A percentile compares a stretch with the other conserved stretches of the same genome.
phyloP scores from a whole-genome alignment of 2,888 invertebrate genomes.

The Schizaphis graminum region DNA sequence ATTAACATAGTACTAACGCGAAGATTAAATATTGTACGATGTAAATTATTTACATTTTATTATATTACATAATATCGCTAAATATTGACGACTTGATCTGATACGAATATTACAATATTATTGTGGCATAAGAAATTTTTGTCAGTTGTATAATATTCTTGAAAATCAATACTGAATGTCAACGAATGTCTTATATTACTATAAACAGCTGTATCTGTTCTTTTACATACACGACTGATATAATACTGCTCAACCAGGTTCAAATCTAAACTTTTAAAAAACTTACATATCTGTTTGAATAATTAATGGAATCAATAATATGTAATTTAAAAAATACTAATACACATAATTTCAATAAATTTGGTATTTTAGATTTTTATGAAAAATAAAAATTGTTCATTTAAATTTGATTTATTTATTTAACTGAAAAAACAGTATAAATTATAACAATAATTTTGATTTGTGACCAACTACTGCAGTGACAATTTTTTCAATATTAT shows the following conservation, averaged over 20 bases:
- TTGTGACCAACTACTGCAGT: not conserved
- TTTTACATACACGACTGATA: not conserved
- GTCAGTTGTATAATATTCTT: not conserved
- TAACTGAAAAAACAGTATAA: not conserved
- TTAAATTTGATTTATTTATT: too few species aligned
- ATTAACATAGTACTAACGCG: not conserved
- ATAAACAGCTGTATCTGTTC: not conserved
- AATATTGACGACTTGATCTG: not conserved
- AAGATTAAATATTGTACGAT: not conserved
- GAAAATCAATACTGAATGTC: not conserved
- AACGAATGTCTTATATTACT: not conserved
- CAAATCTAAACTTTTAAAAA: not conserved
- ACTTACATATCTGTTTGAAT: not conserved
- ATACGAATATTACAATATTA: not conserved
- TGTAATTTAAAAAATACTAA: too few species aligned
- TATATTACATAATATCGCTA: not conserved
- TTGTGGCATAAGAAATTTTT: not conserved
- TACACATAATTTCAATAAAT: too few species aligned
- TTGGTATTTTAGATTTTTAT: too few species aligned
- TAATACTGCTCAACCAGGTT: not conserved
- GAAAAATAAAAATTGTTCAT: too few species aligned
- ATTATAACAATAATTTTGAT: not conserved
- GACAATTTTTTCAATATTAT: too few species aligned
- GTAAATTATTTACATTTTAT: not conserved
- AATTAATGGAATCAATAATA: not conserved